These are phyloP conservation scores for Gadopsis bispinosus DNA, from an alignment of 2,797 vertebrate genomes.

Conservation along the genomic window DNA sequence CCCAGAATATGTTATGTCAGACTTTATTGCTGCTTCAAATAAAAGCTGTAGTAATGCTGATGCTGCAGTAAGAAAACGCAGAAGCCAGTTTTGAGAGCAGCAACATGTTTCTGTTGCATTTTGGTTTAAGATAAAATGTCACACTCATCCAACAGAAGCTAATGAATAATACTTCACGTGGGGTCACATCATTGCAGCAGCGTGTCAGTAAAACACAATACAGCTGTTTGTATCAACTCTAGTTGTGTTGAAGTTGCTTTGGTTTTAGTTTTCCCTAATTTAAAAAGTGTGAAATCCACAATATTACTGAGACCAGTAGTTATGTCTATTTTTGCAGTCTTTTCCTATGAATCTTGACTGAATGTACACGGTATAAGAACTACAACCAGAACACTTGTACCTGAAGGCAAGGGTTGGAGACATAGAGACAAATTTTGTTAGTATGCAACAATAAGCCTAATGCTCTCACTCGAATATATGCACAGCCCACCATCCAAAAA, in stretches of 20 bases:
- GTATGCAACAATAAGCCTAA: background rate
- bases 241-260: background rate
- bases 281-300: background rate
- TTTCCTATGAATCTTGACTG: background rate
- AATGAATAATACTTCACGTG: background rate
- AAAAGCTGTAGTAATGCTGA: background rate
- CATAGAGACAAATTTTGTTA: background rate
- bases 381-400: background rate
- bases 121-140: background rate
- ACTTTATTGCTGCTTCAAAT: background rate
- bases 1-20: background rate
- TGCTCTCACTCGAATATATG: background rate
- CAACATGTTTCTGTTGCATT: background rate
- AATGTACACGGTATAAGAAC: background rate
- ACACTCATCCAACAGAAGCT: background rate
- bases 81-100: constrained; percentile 1
- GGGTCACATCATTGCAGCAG: background rate
- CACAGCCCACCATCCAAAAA: background rate
- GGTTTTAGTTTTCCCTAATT: background rate
- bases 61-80: background rate
- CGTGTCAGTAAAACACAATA: background rate
- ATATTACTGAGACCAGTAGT: background rate
- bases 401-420: background rate
- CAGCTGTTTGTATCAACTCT: background rate
- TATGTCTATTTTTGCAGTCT: background rate